Evolutionary conservation across 2,113 vertebrate genomes (phyloP).

Genomic region (Onychostruthus taczanowskii): DNA sequence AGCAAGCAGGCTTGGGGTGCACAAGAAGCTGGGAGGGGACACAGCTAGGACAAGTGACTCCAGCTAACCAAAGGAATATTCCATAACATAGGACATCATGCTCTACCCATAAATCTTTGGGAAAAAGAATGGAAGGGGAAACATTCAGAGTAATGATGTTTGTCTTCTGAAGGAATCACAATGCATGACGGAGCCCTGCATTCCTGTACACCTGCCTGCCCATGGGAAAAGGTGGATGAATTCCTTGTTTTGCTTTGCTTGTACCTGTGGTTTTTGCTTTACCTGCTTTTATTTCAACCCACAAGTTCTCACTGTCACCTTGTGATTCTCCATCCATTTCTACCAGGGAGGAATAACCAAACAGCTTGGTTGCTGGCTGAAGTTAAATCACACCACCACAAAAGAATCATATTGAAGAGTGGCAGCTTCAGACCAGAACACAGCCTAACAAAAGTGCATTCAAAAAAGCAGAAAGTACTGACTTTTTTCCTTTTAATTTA

Average conservation of each 20-base stretch:
- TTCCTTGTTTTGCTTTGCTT: background rate
- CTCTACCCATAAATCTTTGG: background rate
- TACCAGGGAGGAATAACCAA: background rate
- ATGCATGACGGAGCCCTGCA: background rate
- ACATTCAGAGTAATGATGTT: fast-evolving
- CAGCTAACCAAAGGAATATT: background rate
- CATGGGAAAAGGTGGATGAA: background rate
- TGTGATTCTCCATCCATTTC: background rate
- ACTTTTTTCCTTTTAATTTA: background rate
- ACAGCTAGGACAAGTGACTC: background rate
- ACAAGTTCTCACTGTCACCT: background rate
- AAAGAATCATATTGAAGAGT: background rate
- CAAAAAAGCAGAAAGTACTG: background rate
- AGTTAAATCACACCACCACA: background rate
- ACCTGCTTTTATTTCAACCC: background rate
- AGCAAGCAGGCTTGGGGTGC: background rate
- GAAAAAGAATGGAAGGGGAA: background rate
- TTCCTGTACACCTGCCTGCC: background rate
- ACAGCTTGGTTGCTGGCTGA: background rate
- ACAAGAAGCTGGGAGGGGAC: background rate
- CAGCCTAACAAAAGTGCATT: background rate
- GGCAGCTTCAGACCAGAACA: background rate
- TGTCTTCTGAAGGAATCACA: background rate
- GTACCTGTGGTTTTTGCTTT: background rate
- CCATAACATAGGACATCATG: background rate